Percentiles rank a stretch among this genome's conserved stretches.
These are phyloP conservation scores for Artemisiospiza belli DNA, from an alignment of 2,113 vertebrate genomes.

Conservation along the genomic window DNA sequence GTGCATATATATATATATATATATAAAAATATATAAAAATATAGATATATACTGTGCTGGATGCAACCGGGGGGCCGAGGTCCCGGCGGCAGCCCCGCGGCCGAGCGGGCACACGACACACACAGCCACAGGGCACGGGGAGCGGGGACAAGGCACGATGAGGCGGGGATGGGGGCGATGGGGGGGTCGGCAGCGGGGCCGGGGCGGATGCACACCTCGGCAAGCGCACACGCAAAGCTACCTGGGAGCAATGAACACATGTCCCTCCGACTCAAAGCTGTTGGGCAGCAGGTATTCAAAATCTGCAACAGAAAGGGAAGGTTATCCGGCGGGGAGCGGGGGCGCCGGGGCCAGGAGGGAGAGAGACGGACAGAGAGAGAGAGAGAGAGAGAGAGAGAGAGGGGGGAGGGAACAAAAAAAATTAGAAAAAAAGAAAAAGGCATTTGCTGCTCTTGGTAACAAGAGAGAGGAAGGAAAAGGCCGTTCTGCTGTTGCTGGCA, in stretches of 20 bases:
- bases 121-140: conserved; percentile 40
- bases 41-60: conserved; percentile 53
- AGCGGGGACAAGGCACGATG: conserved; percentile 52
- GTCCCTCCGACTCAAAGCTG: conserved; percentile 99
- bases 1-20: conserved; percentile 5
- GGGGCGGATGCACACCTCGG: conserved; percentile 73
- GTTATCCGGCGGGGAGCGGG: conserved; percentile 84
- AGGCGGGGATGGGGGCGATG: conserved; percentile 26
- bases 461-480: conserved; percentile 71
- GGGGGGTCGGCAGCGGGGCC: conserved; percentile 6
- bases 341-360: conserved; percentile 61
- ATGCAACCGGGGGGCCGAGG: conserved; percentile 19
- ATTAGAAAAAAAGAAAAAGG: not conserved
- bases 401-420: conserved; percentile 51
- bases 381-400: conserved; percentile 51
- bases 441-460: conserved; percentile 60
- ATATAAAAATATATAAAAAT: no score
- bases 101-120: conserved; percentile 67
- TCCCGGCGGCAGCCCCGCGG: not conserved
- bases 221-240: conserved; percentile 90
- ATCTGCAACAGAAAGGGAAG: conserved; percentile 99
- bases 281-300: conserved; percentile 99
- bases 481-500: conserved; percentile 72
- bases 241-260: conserved; percentile 99
- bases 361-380: conserved; percentile 69